Conservation (phyloP, 2,888 invertebrate genomes). For the Diarsia dahlii region DNA sequence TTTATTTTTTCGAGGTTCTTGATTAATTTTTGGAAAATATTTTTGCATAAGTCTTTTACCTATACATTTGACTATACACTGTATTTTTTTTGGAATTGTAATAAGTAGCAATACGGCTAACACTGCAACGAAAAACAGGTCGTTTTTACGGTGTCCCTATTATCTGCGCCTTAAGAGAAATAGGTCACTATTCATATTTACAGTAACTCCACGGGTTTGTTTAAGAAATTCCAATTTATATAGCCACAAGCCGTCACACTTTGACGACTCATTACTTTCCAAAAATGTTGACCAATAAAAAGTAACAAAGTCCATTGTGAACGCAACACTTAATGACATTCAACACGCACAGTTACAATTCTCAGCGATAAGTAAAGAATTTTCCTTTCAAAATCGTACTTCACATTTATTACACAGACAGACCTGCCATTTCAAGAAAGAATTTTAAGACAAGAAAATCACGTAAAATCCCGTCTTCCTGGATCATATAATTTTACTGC, state of each 20-base stretch:
- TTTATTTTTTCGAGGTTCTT: too few relatives aligned
- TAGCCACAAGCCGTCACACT: slow-evolving; percentile 2
- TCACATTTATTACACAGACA: slow-evolving; percentile 30
- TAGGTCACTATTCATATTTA: neutral
- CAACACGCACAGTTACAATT: slow-evolving; percentile 47
- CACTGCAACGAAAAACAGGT: too few relatives aligned
- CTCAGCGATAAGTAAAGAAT: slow-evolving; percentile 40
- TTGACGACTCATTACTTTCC: neutral
- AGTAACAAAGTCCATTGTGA: slow-evolving; percentile 25
- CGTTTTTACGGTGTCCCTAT: too few relatives aligned
- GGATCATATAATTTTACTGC: slow-evolving; percentile 51
- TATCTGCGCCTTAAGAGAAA: too few relatives aligned
- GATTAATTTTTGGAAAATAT: too few relatives aligned
- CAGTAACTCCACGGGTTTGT: neutral
- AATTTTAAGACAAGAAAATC: slow-evolving; percentile 33
- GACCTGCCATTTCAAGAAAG: slow-evolving; percentile 26
- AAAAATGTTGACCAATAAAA: slow-evolving; percentile 44
- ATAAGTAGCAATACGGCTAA: too few relatives aligned
- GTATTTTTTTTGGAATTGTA: too few relatives aligned
- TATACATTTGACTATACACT: too few relatives aligned
- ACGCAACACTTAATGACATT: slow-evolving; percentile 27
- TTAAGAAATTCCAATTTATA: slow-evolving; percentile 8
- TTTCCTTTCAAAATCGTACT: slow-evolving; percentile 29
- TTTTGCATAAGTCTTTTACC: too few relatives aligned
- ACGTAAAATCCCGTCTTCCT: slow-evolving; percentile 30